Conservation (phyloP, 2,113 vertebrate species). For the Ceuthmochares aereus region DNA sequence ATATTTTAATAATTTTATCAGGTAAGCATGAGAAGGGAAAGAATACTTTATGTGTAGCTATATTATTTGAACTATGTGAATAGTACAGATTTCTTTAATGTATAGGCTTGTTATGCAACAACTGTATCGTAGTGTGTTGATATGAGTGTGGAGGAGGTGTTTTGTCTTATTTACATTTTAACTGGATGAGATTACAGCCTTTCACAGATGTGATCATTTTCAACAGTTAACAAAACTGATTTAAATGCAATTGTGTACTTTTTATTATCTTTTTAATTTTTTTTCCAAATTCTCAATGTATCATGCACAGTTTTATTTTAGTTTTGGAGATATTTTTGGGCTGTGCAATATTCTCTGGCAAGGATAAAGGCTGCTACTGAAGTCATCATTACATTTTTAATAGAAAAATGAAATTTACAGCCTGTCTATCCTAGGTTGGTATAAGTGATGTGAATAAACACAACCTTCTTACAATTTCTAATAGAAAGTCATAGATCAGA, state of each 20-base stretch:
- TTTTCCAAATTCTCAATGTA: background rate
- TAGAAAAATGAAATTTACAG: background rate
- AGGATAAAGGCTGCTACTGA: background rate
- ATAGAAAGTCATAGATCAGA: background rate
- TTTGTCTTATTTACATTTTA: background rate
- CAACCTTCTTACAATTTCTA: background rate
- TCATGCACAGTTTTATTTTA: background rate
- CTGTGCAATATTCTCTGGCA: background rate
- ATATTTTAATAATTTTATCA: background rate
- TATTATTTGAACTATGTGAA: background rate
- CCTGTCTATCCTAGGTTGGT: background rate
- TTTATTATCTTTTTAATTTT: background rate
- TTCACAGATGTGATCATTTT: background rate
- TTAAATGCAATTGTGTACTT: background rate
- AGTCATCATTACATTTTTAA: background rate
- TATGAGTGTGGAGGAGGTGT: rapidly evolving
- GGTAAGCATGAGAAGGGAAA: background rate
- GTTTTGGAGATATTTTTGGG: background rate
- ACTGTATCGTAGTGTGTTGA: background rate
- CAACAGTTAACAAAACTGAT: background rate
- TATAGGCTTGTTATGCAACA: background rate
- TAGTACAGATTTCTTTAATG: rapidly evolving
- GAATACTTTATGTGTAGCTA: background rate
- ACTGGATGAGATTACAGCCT: background rate
- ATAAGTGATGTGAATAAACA: background rate